A percentile compares a stretch with the other conserved stretches of the same genome.
Conservation (phyloP, 2,113 vertebrate genomes). For the Phalacrocorax pelagicus region DNA sequence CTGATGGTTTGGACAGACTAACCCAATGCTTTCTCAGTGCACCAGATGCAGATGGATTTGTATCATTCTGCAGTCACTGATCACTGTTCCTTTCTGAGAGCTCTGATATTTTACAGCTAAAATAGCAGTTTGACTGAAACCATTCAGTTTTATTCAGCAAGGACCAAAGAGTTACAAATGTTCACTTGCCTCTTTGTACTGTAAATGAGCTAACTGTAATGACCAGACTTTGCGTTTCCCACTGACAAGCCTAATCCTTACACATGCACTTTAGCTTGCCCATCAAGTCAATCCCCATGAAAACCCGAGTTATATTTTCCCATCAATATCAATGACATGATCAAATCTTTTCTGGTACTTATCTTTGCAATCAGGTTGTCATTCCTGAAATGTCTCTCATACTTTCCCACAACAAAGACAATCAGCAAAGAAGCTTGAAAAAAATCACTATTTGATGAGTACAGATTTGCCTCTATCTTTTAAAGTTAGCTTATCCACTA, state of each 20-base stretch:
- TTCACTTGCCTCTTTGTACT: background rate
- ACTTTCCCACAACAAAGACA: constrained; percentile 72
- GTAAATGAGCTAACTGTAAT: background rate
- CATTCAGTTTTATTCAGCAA: background rate
- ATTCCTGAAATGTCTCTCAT: constrained; percentile 74
- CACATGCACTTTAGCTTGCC: constrained; percentile 37
- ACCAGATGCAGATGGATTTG: background rate
- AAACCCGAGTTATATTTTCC: constrained; percentile 59
- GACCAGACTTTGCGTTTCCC: constrained; percentile 39
- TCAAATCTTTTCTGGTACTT: constrained; percentile 66
- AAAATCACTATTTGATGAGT: constrained; percentile 46
- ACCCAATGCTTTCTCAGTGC: background rate
- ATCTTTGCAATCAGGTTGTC: constrained; percentile 67
- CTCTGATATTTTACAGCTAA: background rate
- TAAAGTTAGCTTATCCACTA: constrained; percentile 67
- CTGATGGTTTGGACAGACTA: background rate
- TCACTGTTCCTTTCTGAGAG: background rate
- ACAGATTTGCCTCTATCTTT: constrained; percentile 62
- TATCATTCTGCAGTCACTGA: background rate
- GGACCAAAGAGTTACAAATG: background rate
- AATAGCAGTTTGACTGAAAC: background rate
- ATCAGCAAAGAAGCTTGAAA: constrained; percentile 58
- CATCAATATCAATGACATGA: constrained; percentile 70
- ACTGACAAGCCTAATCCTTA: constrained; percentile 52
- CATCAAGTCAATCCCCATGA: constrained; percentile 68